Evolutionary conservation across 2,888 invertebrate genomes (phyloP).

Genomic region (Cephalotes varians): DNA sequence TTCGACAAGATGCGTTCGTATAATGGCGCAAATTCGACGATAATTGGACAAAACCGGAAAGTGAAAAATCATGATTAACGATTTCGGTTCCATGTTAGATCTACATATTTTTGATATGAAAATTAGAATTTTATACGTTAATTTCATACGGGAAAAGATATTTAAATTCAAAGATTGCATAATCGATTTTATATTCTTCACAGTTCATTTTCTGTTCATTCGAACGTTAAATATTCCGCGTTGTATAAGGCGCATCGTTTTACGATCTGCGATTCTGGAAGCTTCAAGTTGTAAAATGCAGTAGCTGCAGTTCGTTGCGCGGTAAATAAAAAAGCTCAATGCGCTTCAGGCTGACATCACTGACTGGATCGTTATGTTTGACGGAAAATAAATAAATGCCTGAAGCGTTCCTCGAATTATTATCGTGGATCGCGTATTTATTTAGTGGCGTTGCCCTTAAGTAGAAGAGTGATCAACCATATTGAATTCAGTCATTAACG

Average conservation of each 20-base stretch:
- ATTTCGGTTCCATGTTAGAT: not conserved
- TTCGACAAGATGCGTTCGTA: constrained; percentile 31
- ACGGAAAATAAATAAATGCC: constrained; percentile 64
- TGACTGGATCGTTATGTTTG: constrained; percentile 22
- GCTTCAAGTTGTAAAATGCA: constrained; percentile 16
- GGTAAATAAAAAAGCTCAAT: constrained; percentile 29
- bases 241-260: not conserved
- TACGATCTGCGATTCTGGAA: constrained; percentile 5
- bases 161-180: not conserved
- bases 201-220: not conserved
- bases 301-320: constrained; percentile 3
- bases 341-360: not conserved
- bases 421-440: constrained; percentile 58
- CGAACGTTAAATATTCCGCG: not conserved
- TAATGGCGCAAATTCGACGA: constrained; percentile 35
- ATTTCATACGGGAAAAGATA: not conserved
- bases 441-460: constrained; percentile 44
- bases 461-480: constrained; percentile 1
- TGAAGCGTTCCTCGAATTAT: constrained; percentile 61
- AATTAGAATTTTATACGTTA: not conserved
- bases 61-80: not conserved
- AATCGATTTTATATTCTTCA: not conserved
- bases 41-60: not conserved
- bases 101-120: not conserved
- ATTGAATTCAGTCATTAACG: constrained; percentile 2